Evolutionary conservation across 1,140 invertebrate genomes (phyloP).

Genomic region (Psix sp.): DNA sequence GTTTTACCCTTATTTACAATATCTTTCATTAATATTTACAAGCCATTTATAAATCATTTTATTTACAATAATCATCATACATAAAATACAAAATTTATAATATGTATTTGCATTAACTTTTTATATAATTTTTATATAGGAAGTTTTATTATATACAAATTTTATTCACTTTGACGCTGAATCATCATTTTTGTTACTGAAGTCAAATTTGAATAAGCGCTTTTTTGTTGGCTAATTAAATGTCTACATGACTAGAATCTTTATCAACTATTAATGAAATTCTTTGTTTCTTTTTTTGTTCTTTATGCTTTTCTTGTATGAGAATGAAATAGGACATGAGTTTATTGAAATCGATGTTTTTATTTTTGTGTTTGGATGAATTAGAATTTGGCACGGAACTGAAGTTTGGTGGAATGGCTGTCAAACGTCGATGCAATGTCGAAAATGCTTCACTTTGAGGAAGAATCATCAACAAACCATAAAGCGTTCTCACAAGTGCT

Average conservation of each 20-base stretch:
- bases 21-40: no score
- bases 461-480: slow-evolving; percentile 97
- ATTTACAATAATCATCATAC: no score
- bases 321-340: slow-evolving; percentile 81
- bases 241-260: slow-evolving; percentile 63
- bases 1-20: no score
- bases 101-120: no score
- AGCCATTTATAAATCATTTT: no score
- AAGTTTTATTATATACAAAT: no score
- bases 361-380: slow-evolving; percentile 22
- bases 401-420: slow-evolving; percentile 87
- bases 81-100: no score
- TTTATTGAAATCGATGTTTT: slow-evolving; percentile 80
- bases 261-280: slow-evolving; percentile 65
- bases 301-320: slow-evolving; percentile 82
- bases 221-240: slow-evolving; percentile 38
- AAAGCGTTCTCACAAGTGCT: slow-evolving; percentile 91
- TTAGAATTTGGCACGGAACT: slow-evolving; percentile 59
- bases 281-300: slow-evolving; percentile 77
- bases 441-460: slow-evolving; percentile 98
- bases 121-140: no score
- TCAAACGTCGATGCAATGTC: slow-evolving; percentile 89
- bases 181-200: no score
- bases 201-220: background rate
- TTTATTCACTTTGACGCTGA: no score